Evolutionary conservation across 2,797 vertebrate genomes (phyloP), one percentile per base, ranked within the genome.

Genomic region (Rachycentron canadum): DNA sequence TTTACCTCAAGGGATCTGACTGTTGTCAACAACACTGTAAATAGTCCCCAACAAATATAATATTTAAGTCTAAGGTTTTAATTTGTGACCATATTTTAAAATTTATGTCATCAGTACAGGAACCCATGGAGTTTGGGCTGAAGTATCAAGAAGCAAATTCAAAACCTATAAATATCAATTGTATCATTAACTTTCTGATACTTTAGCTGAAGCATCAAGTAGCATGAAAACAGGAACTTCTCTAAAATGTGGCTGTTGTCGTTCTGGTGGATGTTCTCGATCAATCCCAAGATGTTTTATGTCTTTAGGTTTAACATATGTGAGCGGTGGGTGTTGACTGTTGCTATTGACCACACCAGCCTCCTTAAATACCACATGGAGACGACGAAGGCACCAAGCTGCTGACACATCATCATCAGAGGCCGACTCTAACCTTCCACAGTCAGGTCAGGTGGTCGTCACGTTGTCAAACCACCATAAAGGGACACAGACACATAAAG

Each of bases 361-460:
- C 85, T 58, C 65, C 78, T n/a, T 19, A 71, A 86, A 90, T 69
- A 69, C 78, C 88, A 87, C 77, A 53, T 9, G 61, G 74, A 82
- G 75, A 78, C 71, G 57, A 13, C 55, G 86, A 91, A 19, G 69
- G 62, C 56, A 45, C 16, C 79, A 71, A 84, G 84, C 58, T 86
- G 86, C 90, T 90, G 86, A 91, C 86, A 71, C 80, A 9, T 67
- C 81, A 79, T 36, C 59, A 68, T 56, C 71, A 26, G 77, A 34
- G 76, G 55, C 76, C 11, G 59, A 32, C 77, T 76, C 69, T 81
- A 86, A 91, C 90, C 90, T 89, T 89, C 88, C n/a, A n/a, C n/a
- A n/a, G n/a, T n/a, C n/a, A n/a, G n/a, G n/a, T n/a, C n/a, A n/a
- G n/a, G n/a, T n/a, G n/a, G n/a, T n/a, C n/a, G n/a, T n/a, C n/a